phyloP scores from a whole-genome alignment of 2,888 invertebrate species.

The Polydrusus pterygomalis region DNA sequence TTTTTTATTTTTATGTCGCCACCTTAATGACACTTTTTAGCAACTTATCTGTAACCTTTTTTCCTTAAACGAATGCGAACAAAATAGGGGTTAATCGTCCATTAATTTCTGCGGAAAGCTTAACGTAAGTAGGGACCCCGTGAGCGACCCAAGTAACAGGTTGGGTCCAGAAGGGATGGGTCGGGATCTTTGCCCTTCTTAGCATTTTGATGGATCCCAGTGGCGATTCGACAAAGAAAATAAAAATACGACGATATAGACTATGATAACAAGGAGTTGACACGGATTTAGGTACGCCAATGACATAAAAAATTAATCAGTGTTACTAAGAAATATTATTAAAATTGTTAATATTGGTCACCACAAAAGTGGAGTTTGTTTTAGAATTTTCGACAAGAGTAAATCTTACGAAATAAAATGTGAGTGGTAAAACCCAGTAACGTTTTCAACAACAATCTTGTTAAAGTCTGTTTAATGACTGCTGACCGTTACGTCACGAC shows the following conservation, averaged over 20 bases:
- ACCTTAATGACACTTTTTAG: background rate
- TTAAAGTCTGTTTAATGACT: too few species aligned
- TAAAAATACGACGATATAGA: constrained; percentile 1
- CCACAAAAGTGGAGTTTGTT: too few species aligned
- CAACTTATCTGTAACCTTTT: constrained; percentile 28
- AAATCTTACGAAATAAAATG: too few species aligned
- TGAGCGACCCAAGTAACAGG: constrained; percentile 48
- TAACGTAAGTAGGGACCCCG: constrained; percentile 46
- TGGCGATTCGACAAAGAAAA: constrained; percentile 31
- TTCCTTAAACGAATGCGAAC: constrained; percentile 51
- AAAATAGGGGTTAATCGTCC: constrained; percentile 61
- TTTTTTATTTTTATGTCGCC: constrained; percentile 16
- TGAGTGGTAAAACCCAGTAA: too few species aligned
- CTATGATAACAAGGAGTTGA: background rate
- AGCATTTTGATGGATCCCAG: constrained; percentile 42
- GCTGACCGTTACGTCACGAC: too few species aligned
- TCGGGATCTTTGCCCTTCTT: constrained; percentile 44
- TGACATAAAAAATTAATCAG: too few species aligned
- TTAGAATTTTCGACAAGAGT: too few species aligned
- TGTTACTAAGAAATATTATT: too few species aligned
- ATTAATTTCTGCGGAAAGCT: constrained; percentile 58
- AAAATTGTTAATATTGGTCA: too few species aligned
- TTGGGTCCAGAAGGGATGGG: constrained; percentile 45
- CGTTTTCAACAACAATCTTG: too few species aligned
- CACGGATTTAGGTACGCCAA: background rate